Percentiles rank a stretch among this genome's conserved stretches.
Evolutionary conservation across 2,797 vertebrate species (phyloP).

Genomic region (Dromococcyx pavoninus): DNA sequence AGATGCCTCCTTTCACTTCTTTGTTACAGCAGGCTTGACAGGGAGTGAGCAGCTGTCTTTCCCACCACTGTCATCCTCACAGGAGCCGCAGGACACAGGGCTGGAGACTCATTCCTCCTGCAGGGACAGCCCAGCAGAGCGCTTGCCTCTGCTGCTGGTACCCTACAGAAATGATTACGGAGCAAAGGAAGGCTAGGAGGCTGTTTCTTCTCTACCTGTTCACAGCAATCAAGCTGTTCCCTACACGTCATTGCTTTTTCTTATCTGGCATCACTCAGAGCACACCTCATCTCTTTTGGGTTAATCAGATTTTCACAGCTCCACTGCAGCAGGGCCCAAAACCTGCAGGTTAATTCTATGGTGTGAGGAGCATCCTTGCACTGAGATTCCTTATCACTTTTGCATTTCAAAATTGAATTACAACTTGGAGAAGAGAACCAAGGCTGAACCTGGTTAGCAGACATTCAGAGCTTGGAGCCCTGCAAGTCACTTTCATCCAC

Average conservation of each 20-base stretch:
- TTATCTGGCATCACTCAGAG: neutral
- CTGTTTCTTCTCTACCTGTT: neutral
- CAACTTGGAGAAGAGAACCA: neutral
- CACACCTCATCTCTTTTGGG: neutral
- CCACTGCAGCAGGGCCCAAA: neutral
- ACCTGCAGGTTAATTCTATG: neutral
- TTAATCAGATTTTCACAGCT: neutral
- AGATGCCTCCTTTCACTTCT: neutral
- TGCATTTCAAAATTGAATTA: neutral
- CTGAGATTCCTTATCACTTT: neutral
- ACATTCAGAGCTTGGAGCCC: neutral
- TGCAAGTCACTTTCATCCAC: neutral
- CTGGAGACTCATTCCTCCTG: neutral
- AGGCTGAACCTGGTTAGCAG: neutral
- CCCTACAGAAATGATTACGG: fast-evolving
- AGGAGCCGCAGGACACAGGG: fast-evolving
- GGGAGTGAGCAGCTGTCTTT: neutral
- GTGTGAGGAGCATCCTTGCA: neutral
- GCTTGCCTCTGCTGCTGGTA: too few relatives aligned
- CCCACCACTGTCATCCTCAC: neutral
- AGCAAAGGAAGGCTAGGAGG: neutral
- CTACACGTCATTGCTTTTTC: neutral
- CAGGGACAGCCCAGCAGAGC: neutral
- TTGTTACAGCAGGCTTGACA: neutral
- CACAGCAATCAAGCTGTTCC: neutral